Percentiles rank a stretch among this genome's conserved stretches.
Evolutionary conservation across 2,113 vertebrate species (phyloP).

Genomic region (Grammomys dolichurus): DNA sequence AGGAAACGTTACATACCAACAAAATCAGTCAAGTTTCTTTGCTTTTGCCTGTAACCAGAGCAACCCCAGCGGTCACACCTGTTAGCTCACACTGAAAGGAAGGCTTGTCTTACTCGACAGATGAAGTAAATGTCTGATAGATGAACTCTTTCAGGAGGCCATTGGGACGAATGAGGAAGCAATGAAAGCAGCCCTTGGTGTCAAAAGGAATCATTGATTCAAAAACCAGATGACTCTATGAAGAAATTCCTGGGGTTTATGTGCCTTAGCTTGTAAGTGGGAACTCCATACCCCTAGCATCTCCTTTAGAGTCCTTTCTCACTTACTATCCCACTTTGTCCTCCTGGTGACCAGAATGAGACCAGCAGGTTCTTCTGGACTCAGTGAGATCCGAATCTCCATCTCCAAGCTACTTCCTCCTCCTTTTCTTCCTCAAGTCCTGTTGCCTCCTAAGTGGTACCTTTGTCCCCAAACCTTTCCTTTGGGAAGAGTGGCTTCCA

Average conservation of each 20-base stretch:
- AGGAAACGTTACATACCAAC: background rate
- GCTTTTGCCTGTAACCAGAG: background rate
- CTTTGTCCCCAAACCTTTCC: background rate
- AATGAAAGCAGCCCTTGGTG: background rate
- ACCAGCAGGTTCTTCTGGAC: background rate
- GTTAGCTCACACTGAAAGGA: background rate
- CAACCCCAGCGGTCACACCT: background rate
- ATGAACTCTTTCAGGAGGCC: constrained; percentile 24
- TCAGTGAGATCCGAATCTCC: background rate
- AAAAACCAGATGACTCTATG: background rate
- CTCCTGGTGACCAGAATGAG: background rate
- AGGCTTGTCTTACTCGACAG: background rate
- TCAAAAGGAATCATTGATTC: constrained; percentile 32
- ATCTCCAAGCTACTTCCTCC: background rate
- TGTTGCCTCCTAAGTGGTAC: background rate
- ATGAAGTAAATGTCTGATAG: background rate
- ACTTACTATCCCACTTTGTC: background rate
- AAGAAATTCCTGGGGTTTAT: constrained; percentile 12
- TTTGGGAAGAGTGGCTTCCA: background rate
- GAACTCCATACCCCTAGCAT: background rate
- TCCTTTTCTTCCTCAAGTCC: constrained; percentile 8
- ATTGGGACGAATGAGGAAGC: background rate
- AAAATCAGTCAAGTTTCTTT: background rate
- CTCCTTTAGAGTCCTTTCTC: background rate
- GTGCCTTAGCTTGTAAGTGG: background rate